These are phyloP conservation scores for Ctenoplectra terminalis DNA, from an alignment of 1,140 invertebrate species.

Conservation along the genomic window DNA sequence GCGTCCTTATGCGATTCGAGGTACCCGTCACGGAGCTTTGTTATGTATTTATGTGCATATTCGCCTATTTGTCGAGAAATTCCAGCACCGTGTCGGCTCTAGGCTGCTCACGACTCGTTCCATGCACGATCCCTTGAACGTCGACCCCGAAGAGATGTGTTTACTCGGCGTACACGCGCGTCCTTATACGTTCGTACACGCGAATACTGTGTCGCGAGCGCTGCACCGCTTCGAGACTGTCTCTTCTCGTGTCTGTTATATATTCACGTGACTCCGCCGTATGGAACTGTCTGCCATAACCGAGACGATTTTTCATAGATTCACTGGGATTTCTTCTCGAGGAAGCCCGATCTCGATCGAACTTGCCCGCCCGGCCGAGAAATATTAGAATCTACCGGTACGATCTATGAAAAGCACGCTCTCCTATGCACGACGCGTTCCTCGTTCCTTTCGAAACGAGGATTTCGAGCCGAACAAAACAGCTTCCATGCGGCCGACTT, in stretches of 20 bases:
- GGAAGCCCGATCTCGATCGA: conserved; percentile 11
- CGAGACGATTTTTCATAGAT: conserved; percentile 33
- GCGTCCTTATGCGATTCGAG: conserved; percentile 61
- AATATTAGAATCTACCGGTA: conserved; percentile 15
- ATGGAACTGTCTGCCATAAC: conserved; percentile 17
- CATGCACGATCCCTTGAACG: conserved; percentile 71
- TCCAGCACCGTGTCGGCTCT: conserved; percentile 73
- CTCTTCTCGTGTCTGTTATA: conserved; percentile 6
- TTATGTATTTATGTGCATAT: conserved; percentile 78
- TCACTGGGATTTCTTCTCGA: conserved; percentile 2
- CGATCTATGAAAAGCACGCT: conserved; percentile 5
- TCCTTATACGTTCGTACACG: conserved; percentile 50
- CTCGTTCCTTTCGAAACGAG: neutral
- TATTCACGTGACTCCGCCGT: conserved; percentile 37
- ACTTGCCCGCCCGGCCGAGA: neutral
- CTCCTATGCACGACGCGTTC: neutral
- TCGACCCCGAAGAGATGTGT: conserved; percentile 57
- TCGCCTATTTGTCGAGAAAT: conserved; percentile 78
- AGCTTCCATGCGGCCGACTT: neutral
- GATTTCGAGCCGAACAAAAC: neutral
- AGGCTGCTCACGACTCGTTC: conserved; percentile 72
- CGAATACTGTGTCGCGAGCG: neutral
- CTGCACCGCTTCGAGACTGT: neutral
- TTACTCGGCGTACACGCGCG: conserved; percentile 42
- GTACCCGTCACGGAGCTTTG: conserved; percentile 64